These are phyloP conservation scores for Chrysolina haemoptera DNA, from an alignment of 2,888 invertebrate genomes.

Conservation along the genomic window DNA sequence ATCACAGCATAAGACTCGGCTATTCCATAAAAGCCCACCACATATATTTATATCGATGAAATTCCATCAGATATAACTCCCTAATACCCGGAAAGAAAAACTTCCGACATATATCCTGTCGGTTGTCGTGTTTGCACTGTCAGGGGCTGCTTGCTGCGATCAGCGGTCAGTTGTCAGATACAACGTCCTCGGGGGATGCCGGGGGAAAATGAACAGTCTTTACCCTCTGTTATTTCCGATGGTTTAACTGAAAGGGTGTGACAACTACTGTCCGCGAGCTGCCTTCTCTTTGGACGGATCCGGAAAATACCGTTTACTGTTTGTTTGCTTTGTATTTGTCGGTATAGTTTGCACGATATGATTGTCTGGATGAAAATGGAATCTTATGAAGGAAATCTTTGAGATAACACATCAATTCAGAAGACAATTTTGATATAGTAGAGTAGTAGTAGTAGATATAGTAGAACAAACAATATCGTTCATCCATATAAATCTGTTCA, in stretches of 20 bases:
- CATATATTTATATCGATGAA: constrained; percentile 9
- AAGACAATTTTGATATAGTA: too few species aligned
- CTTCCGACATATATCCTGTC: constrained; percentile 41
- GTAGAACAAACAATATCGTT: too few species aligned
- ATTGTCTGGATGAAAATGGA: not conserved
- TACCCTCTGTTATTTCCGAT: constrained; percentile 40
- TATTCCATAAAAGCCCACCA: not conserved
- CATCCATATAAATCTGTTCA: too few species aligned
- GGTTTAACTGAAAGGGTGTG: constrained; percentile 40
- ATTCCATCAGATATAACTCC: constrained; percentile 30
- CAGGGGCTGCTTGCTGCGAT: constrained; percentile 28
- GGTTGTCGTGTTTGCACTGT: constrained; percentile 37
- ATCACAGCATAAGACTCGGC: not conserved
- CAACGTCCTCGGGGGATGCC: constrained; percentile 34
- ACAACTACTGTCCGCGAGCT: constrained; percentile 35
- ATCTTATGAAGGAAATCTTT: not conserved
- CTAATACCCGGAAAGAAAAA: constrained; percentile 33
- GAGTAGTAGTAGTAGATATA: too few species aligned
- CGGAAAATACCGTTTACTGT: constrained; percentile 20
- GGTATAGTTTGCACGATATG: not conserved
- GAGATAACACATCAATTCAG: too few species aligned
- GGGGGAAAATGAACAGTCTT: constrained; percentile 20
- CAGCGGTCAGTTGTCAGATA: constrained; percentile 37
- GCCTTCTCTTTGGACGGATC: constrained; percentile 16
- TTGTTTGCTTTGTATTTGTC: constrained; percentile 8